Percentiles rank a stretch among this genome's conserved stretches.
phyloP scores from a whole-genome alignment of 2,797 vertebrate species.

The Sebastes matsubarae region DNA sequence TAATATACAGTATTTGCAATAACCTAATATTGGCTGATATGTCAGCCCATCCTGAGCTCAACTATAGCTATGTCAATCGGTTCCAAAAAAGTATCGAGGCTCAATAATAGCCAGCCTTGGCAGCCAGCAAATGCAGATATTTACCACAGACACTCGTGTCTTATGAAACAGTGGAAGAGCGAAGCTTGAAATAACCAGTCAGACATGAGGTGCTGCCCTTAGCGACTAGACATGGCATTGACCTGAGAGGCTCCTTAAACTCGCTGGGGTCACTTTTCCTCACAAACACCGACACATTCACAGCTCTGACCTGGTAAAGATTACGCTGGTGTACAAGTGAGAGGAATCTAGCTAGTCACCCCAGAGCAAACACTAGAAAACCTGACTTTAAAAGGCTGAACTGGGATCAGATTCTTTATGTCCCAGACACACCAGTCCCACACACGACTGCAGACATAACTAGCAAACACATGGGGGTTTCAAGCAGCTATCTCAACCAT shows the following conservation, averaged over 20 bases:
- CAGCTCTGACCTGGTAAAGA: neutral
- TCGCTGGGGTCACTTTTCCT: conserved; percentile 26
- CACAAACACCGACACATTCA: conserved; percentile 25
- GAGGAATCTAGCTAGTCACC: neutral
- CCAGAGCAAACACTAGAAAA: neutral
- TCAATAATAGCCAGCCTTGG: neutral
- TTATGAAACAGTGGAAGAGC: conserved; percentile 26
- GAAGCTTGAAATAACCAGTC: conserved; percentile 52
- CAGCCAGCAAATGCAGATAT: conserved; percentile 22
- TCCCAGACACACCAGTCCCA: conserved; percentile 51
- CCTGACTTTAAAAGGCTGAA: conserved; percentile 18
- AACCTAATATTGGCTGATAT: neutral
- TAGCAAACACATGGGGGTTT: conserved; percentile 70
- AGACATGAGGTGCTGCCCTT: conserved; percentile 39
- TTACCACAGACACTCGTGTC: conserved; percentile 2
- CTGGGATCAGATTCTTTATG: conserved; percentile 48
- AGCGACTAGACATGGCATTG: conserved; percentile 54
- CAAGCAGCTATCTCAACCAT: conserved; percentile 75
- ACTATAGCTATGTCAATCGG: neutral
- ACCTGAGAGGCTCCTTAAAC: conserved; percentile 49
- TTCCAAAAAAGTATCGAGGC: neutral
- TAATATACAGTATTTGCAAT: neutral
- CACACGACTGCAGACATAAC: conserved; percentile 67
- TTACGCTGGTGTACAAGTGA: neutral
- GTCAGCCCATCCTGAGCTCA: neutral